Evolutionary conservation across 2,797 vertebrate species (phyloP).

Genomic region (Calcarius lapponicus): DNA sequence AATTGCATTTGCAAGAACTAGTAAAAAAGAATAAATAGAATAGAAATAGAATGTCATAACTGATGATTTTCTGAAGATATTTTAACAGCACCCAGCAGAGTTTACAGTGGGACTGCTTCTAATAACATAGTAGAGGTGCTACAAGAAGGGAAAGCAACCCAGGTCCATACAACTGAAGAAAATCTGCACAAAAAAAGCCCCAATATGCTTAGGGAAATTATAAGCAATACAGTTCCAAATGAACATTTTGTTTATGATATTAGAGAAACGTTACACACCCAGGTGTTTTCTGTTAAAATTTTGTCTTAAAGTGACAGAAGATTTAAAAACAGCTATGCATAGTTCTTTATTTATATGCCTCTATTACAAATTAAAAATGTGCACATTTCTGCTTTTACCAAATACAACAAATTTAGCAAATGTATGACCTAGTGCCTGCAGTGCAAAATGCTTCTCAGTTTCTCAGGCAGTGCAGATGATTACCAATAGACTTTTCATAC

Average conservation of each 20-base stretch:
- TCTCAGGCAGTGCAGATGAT: neutral
- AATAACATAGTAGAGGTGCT: neutral
- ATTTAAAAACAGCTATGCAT: neutral
- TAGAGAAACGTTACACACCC: neutral
- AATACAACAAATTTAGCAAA: neutral
- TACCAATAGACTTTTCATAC: conserved; percentile 1
- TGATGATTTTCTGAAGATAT: neutral
- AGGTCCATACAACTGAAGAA: neutral
- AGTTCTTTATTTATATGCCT: neutral
- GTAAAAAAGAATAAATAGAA: neutral
- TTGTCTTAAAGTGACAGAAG: neutral
- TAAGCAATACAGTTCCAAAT: neutral
- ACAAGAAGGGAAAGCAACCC: neutral
- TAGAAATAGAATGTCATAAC: neutral
- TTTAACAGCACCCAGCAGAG: neutral
- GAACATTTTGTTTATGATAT: neutral
- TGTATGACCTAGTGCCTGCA: neutral
- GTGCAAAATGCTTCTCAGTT: neutral
- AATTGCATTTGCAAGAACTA: neutral
- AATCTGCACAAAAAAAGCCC: neutral
- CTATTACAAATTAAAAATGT: neutral
- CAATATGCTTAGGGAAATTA: neutral
- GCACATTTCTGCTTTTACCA: neutral
- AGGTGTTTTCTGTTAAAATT: conserved; percentile 10
- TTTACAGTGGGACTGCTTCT: neutral